Percentiles rank a stretch among this genome's conserved stretches.
Evolutionary conservation across 2,113 vertebrate genomes (phyloP).

Genomic region (Bungarus multicinctus): DNA sequence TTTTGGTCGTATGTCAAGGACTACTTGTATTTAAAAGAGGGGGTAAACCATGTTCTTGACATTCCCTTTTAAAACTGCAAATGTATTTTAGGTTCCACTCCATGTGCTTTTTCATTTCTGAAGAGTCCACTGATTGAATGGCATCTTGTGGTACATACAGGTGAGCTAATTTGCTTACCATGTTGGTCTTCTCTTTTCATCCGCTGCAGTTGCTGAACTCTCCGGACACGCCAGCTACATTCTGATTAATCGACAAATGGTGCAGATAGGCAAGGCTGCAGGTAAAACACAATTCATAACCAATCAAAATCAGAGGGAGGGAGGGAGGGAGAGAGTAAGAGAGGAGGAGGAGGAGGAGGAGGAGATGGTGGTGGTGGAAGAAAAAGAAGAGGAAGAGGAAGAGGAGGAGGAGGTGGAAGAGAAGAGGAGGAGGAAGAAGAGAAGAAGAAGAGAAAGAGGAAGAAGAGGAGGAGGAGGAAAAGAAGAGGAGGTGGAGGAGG

Average conservation of each 20-base stretch:
- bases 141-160: neutral
- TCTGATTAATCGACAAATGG: neutral
- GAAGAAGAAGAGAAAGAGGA: too few relatives aligned
- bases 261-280: too few relatives aligned
- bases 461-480: too few relatives aligned
- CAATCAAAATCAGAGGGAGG: neutral
- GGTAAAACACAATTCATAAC: neutral
- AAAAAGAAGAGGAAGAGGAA: too few relatives aligned
- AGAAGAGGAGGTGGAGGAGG: too few relatives aligned
- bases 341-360: too few relatives aligned
- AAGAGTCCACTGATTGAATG: neutral
- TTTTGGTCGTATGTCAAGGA: neutral
- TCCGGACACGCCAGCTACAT: neutral
- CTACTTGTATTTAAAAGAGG: neutral
- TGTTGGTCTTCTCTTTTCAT: neutral
- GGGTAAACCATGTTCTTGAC: neutral
- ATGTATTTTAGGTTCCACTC: neutral
- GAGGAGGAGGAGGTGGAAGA: too few relatives aligned
- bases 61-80: neutral
- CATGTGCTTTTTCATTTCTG: neutral
- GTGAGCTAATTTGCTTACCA: neutral
- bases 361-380: rapidly evolving
- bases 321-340: neutral
- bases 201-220: neutral
- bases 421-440: too few relatives aligned